Evolutionary conservation across 2,113 vertebrate species (phyloP), one percentile per base, ranked within the genome.

Genomic region (Todiramphus chloris): DNA sequence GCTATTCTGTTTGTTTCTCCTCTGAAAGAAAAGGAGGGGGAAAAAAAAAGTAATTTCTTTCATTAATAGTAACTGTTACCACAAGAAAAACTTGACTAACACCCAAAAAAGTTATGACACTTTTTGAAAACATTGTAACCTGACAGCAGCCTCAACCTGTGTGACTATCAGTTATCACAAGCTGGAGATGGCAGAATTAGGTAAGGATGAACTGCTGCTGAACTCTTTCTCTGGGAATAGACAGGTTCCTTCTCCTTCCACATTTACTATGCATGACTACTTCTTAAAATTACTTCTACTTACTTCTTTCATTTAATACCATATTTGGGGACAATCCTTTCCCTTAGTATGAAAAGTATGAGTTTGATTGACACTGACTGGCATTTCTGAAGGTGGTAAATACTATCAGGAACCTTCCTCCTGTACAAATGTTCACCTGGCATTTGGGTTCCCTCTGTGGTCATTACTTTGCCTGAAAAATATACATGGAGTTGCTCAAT

Each of bases 301-400:
- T 67, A 6, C 28, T 21, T 63, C 74, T 75, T 3, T 11, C 6
- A 25, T 48, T 84, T 87, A 82, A 84, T 58, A 82, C 27, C 53
- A 43, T 44, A 90, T 79, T 17, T 19, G 6, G 23, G 30, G 83
- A 73, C 48, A 87, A 87, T 19, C 19, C 8, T 11, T 84, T 74
- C 55, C 25, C 48, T 66, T 75, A 67, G 51, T 91, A 58, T 16
- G 64, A 84, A 70, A 89, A 60, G 5, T 11, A 31, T 66, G 62
- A 44, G 12, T 81, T 64, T 46, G 9, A 84, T 33, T 90, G 69
- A 91, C 46, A 64, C 7, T 91, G 77, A 82, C 69, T 84, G 86
- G 50, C 83, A 73, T 53, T 86, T 89, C 62, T 94, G 83, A 85
- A 89, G 58, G 86, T 72, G 77, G 62, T 44, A 89, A 93, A 83